Percentiles rank a stretch among this genome's conserved stretches.
phyloP scores from a whole-genome alignment of 1,140 invertebrate species.

The Periplaneta americana region DNA sequence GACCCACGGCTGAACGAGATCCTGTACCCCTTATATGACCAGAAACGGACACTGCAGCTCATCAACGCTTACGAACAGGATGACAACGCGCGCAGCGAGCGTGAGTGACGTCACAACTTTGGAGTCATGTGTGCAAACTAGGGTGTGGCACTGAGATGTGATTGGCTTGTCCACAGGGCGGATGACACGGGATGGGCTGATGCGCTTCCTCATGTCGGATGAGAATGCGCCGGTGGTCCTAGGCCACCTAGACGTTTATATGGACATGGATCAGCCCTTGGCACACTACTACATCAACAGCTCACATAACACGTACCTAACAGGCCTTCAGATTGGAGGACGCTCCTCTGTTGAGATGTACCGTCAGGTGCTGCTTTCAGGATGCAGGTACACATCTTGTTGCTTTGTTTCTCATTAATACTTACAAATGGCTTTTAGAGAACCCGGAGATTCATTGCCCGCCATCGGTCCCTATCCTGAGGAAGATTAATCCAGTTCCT shows the following conservation, averaged over 20 bases:
- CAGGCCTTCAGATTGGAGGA: constrained; percentile 61
- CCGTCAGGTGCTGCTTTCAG: constrained; percentile 58
- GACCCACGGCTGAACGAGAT: constrained; percentile 99
- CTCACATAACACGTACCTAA: constrained; percentile 67
- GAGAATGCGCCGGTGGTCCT: constrained; percentile 69
- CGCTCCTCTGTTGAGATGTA: constrained; percentile 66
- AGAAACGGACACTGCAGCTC: constrained; percentile 88
- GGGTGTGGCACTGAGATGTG: no score
- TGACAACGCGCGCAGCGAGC: constrained; percentile 67
- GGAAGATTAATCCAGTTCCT: no score
- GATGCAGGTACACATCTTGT: no score
- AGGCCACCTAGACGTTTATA: constrained; percentile 60
- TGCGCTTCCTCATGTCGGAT: constrained; percentile 50
- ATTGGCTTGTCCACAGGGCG: no score
- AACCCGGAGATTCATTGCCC: no score
- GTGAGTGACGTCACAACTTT: constrained; percentile 45
- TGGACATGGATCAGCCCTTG: constrained; percentile 66
- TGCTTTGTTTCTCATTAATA: no score
- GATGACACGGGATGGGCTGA: not conserved
- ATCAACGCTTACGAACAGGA: constrained; percentile 91
- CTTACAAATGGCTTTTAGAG: no score
- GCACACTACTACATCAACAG: constrained; percentile 69
- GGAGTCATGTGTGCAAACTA: constrained; percentile 30
- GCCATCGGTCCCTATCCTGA: no score
- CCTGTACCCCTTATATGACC: constrained; percentile 94